Conservation (phyloP, 2,888 invertebrate genomes). For the Thecocarcelia acutangulata region DNA sequence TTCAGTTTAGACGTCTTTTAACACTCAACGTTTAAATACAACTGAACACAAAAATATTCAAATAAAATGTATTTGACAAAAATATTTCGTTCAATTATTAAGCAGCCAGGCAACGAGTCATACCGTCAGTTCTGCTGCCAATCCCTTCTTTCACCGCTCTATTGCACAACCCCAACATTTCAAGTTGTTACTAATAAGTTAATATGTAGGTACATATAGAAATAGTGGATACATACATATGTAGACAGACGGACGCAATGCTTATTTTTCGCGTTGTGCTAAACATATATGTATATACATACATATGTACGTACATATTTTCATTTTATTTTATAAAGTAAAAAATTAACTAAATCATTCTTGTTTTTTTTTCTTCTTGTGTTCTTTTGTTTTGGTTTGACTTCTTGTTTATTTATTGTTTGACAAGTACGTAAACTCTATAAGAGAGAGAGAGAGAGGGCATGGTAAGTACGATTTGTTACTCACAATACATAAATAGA, state of each 20-base stretch:
- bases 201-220: background rate
- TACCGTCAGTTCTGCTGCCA: conserved; percentile 2
- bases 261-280: conserved; percentile 1
- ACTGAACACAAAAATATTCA: conserved; percentile 62
- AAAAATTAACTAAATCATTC: conserved; percentile 31
- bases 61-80: conserved; percentile 59
- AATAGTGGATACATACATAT: conserved; percentile 23
- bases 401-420: conserved; percentile 4
- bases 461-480: too few species aligned
- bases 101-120: conserved; percentile 20
- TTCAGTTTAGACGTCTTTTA: conserved; percentile 52
- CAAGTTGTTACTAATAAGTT: conserved; percentile 60
- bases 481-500: too few species aligned
- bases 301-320: conserved; percentile 15
- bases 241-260: conserved; percentile 10
- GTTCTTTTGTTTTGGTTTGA: conserved; percentile 31
- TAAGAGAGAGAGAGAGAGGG: too few species aligned
- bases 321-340: background rate
- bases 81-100: conserved; percentile 56
- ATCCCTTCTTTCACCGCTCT: conserved; percentile 28
- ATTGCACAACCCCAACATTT: conserved; percentile 27
- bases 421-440: background rate
- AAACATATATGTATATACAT: conserved; percentile 1
- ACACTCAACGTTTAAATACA: conserved; percentile 56
- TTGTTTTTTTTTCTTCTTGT: conserved; percentile 10